These are phyloP conservation scores for Trichonephila inaurata DNA, from an alignment of 1,140 invertebrate genomes.

Conservation along the genomic window DNA sequence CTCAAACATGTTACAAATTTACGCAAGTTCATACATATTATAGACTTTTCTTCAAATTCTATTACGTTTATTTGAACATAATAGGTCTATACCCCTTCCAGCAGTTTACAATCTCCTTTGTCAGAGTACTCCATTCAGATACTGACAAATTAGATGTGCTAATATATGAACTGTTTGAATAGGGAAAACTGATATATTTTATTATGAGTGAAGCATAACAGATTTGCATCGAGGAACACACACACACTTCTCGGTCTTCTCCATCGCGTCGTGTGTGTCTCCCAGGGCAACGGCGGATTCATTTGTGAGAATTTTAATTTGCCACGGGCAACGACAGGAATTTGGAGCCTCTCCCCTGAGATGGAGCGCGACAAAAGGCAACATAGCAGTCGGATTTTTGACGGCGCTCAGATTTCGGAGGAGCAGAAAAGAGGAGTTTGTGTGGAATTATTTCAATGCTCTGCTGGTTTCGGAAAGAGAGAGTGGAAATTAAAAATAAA, in stretches of 20 bases:
- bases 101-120: too few species aligned
- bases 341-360: neutral
- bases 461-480: neutral
- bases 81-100: too few species aligned
- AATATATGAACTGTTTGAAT: neutral
- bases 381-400: neutral
- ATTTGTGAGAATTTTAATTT: conserved; percentile 55
- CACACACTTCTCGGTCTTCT: neutral
- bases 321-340: conserved; percentile 16
- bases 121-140: neutral
- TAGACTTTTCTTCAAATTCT: too few species aligned
- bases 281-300: conserved; percentile 11
- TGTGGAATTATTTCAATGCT: conserved; percentile 3
- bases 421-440: neutral
- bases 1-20: too few species aligned
- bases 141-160: neutral
- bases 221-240: neutral
- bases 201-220: neutral
- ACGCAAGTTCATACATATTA: too few species aligned
- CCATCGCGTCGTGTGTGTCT: neutral
- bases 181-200: conserved; percentile 15
- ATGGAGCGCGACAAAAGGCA: neutral
- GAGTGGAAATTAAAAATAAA: conserved; percentile 4
- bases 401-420: neutral
- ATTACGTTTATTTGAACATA: too few species aligned